phyloP scores from a whole-genome alignment of 2,113 vertebrate species.

The Delphinapterus leucas region DNA sequence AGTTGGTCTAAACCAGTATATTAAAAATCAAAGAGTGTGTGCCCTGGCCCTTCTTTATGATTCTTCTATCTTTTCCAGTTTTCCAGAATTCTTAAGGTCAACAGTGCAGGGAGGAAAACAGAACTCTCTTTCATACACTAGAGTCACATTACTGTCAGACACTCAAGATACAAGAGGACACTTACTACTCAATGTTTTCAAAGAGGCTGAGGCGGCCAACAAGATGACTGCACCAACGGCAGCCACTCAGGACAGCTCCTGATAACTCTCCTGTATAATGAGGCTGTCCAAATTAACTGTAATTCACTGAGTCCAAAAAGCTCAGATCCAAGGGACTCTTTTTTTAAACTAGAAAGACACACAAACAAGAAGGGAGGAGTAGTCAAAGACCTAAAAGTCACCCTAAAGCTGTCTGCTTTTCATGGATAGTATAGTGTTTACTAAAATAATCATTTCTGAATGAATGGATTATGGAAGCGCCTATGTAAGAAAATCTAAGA shows the following conservation, averaged over 20 bases:
- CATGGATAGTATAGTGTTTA: not conserved
- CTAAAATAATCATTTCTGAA: not conserved
- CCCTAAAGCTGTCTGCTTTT: not conserved
- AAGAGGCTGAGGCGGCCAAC: not conserved
- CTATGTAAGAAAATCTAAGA: not conserved
- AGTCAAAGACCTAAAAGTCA: not conserved
- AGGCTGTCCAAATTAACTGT: not conserved
- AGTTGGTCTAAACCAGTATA: not conserved
- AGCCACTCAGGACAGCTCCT: not conserved
- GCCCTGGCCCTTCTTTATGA: not conserved
- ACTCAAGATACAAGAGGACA: not conserved
- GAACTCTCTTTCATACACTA: not conserved
- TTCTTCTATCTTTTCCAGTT: not conserved
- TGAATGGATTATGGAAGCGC: not conserved
- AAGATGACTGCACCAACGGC: constrained; percentile 10
- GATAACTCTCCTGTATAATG: not conserved
- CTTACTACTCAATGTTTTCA: not conserved
- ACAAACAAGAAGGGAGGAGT: not conserved
- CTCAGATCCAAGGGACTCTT: not conserved
- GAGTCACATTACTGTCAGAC: not conserved
- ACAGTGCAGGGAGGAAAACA: not conserved
- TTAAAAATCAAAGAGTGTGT: not conserved
- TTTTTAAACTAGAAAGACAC: not conserved
- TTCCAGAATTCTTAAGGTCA: constrained; percentile 7
- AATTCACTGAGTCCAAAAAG: not conserved